Conservation (phyloP, 2,797 vertebrate genomes). For the Psittacula echo region DNA sequence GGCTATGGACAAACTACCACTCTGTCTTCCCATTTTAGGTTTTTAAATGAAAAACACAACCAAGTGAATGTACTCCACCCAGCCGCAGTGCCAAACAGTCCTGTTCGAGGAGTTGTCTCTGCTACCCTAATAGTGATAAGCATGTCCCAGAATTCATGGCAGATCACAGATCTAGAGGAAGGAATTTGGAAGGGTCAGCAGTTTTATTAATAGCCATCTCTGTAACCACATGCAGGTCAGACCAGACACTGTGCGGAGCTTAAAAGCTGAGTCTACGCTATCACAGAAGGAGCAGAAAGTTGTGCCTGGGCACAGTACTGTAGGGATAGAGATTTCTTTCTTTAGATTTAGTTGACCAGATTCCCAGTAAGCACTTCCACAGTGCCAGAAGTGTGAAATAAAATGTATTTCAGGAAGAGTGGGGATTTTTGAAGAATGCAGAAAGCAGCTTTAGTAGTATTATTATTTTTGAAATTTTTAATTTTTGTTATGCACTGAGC, state of each 20-base stretch:
- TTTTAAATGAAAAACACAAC: not conserved
- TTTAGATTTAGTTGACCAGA: not conserved
- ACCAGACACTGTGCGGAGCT: not conserved
- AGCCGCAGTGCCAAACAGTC: not conserved
- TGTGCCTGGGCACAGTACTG: not conserved
- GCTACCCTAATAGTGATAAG: not conserved
- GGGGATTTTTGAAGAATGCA: not conserved
- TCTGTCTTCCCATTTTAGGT: not conserved
- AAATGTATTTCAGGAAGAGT: not conserved
- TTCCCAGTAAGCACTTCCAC: not conserved
- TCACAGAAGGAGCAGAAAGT: not conserved
- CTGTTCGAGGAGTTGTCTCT: not conserved
- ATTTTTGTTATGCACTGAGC: not conserved
- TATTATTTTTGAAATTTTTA: not conserved
- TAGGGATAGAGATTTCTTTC: not conserved
- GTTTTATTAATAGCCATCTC: not conserved
- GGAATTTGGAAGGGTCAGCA: not conserved
- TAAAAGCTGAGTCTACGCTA: not conserved
- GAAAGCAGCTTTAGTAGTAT: not conserved
- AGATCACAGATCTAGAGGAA: not conserved
- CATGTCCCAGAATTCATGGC: not conserved
- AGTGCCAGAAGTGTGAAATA: not conserved
- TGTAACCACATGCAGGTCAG: not conserved
- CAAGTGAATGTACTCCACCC: not conserved
- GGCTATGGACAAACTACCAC: not conserved